Base-by-base conservation (phyloP, 2,797 vertebrate species). In the Karalla daura region DNA sequence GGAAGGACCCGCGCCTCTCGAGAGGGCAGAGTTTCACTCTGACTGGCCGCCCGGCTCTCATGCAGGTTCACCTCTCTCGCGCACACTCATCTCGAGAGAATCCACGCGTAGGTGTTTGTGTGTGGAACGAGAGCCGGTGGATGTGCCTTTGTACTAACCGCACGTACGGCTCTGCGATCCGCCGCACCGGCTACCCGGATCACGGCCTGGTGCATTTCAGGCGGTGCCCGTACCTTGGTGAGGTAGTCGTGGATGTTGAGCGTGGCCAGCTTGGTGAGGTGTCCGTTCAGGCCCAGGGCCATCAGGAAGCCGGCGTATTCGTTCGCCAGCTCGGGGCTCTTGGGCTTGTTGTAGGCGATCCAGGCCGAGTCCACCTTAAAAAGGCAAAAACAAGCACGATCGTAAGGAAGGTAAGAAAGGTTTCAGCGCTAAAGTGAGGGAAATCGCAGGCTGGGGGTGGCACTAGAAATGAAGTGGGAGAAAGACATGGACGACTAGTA, bases 281-380 rank as follows among this genome's bases (percentile, higher is more conserved):
- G 98, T 8, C 97, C 98, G 0, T 97, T 99, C 51, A 99, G 94
- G 13, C 98, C 98, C 56, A 99, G 88, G 0, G 98, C 97, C 97
- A 99, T 99, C 6, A 99, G 96, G 85, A 99, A 98, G 21, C 98
- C 98, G 0, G 98, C 96, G 0, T 99, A 99, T 46, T 99, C 98
- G n/a, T 98, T 98, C 18, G 96, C 96, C 47, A 98, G 86, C 70
- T 99, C 97, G 0, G 96, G 95, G 17, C 95, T 96, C 88, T 99
- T 99, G 58, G 97, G 97, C 70, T 98, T 98, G 90, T 99, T 99
- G 88, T 99, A 99, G 59, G 97, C 96, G 3, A 99, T 99, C 97
- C 98, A 99, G 3, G 98, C 96, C 0, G 97, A 99, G 80, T 99
- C 97, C 23, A 99, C 97, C 91, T 92, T 45, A n/a, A n/a, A n/a